These are phyloP conservation scores for Percopsis transmontana DNA, from an alignment of 2,113 vertebrate genomes.

Conservation along the genomic window DNA sequence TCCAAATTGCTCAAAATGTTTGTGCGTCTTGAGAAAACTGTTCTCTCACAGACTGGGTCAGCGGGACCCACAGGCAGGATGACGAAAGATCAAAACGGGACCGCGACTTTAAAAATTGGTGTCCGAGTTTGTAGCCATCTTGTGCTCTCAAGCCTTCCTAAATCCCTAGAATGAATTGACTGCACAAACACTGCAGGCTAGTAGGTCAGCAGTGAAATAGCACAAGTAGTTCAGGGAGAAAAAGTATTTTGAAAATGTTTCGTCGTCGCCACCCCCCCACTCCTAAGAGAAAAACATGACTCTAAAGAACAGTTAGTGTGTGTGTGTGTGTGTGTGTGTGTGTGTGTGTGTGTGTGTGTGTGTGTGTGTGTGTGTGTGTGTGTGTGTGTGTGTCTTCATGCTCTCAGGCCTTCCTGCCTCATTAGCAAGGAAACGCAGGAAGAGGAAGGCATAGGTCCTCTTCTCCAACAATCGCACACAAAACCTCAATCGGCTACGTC, in stretches of 20 bases:
- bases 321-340: background rate
- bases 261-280: too few relatives aligned
- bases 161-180: background rate
- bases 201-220: slow-evolving; percentile 3
- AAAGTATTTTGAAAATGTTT: background rate
- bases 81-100: background rate
- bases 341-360: background rate
- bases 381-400: background rate
- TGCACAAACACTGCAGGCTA: background rate
- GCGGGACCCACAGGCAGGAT: background rate
- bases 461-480: background rate
- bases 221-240: background rate
- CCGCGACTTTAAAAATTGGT: background rate
- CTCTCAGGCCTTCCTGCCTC: slow-evolving; percentile 11
- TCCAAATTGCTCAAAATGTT: background rate
- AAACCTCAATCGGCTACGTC: slow-evolving; percentile 3
- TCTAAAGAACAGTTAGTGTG: background rate
- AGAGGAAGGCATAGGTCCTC: background rate
- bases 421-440: slow-evolving; percentile 18
- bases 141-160: background rate
- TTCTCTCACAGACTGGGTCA: background rate
- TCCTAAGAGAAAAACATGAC: background rate
- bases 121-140: background rate
- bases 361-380: slow-evolving; percentile 1
- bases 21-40: background rate